Base-by-base conservation (phyloP, 2,888 invertebrate genomes). In the Drosophila algonquin region DNA sequence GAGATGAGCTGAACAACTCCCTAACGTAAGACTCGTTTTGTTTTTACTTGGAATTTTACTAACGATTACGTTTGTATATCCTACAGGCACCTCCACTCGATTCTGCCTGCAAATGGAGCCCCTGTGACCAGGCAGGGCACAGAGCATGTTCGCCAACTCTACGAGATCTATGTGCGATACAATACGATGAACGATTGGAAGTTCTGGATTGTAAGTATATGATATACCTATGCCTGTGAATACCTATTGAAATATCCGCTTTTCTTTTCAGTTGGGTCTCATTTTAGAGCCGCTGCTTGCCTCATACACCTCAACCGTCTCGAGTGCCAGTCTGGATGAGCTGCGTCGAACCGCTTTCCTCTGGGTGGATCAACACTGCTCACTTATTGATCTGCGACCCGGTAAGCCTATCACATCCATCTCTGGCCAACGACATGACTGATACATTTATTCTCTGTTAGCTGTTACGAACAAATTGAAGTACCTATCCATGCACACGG, bases 311-410 rank as follows among this genome's bases (percentile, higher is more conserved):
- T 95, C 96, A 87, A 96, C 97, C 89, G 98, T 98, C 72, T 98
- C 98, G 60, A 97, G 97, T 81, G 95, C 97, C 76, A 98, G 96
- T 93, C 94, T 97, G 73, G 96, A 97, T 79, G 98, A 99, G 93
- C 94, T 99, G 75, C 97, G 97, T 92, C 95, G 97, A 81, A 97
- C 98, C 77, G 97, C 98, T 70, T 94, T 97, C 90, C 94, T 97
- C 72, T 99, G 99, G 99, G 95, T 98, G 63, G 98, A 99, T 93
- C 98, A 98, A 91, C 98, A 98, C 93, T 99, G 98, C 93, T 98
- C 98, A 50, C 95, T 99, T 76, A 96, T 97, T 81, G 96, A 97
- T 93, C 95, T 99, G 93, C 94, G 99, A 89, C 98, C 98, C 91
- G 97, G 98, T 98, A 93, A 62, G 56, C 52, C 2, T 0, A 1